A percentile compares a stretch with the other conserved stretches of the same genome.
Conservation (phyloP, 2,113 vertebrate genomes). For the pig (Sus scrofa) region T2T-Sscrofa CM000817.6:171837001-171837500, state of each 20-base stretch:
- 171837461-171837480: not conserved
- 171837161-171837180: not conserved
- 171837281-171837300: conserved; percentile 92
- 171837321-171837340: conserved; percentile 97
- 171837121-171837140: not conserved
- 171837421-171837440: not conserved
- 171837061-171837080: not conserved
- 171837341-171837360: conserved; percentile 98
- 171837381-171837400: conserved; percentile 97
- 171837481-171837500: not conserved
- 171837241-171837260: not conserved
- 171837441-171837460: not conserved
- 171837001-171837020: not conserved
- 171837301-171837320: conserved; percentile 91
- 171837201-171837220: not conserved
- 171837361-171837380: conserved; percentile 97
- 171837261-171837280: not conserved
- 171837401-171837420: conserved; percentile 94
- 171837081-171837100: not conserved
- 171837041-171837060: not conserved
- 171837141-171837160: not conserved
- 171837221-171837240: not conserved
- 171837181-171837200: not conserved
- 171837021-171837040: not conserved
- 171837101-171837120: not conserved